Conservation (phyloP, 2,113 vertebrate genomes). For the Nycticebus coucang region DNA sequence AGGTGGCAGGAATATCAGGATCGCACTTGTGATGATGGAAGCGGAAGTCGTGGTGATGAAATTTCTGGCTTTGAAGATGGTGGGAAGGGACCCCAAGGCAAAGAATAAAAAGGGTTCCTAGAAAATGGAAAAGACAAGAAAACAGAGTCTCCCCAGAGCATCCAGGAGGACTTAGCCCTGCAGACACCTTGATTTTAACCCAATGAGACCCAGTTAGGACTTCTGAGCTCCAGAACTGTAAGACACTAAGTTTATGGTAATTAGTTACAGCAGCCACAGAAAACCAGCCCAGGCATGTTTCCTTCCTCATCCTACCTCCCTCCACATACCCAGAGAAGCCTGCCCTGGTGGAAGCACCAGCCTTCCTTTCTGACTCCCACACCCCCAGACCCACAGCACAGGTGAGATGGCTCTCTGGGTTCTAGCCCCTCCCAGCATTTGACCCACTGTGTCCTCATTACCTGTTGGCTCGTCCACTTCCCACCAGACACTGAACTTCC, state of each 20-base stretch:
- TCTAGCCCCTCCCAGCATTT: too few relatives aligned
- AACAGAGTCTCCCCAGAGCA: background rate
- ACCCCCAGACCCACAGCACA: too few relatives aligned
- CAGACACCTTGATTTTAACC: background rate
- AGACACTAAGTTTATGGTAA: background rate
- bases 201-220: background rate
- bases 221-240: background rate
- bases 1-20: background rate
- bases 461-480: background rate
- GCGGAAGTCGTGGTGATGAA: rapidly evolving
- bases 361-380: background rate
- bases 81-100: background rate
- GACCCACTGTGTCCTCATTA: background rate
- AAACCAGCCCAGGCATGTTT: background rate
- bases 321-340: background rate
- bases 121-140: background rate
- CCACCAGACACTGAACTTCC: background rate
- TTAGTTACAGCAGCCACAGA: background rate
- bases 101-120: background rate
- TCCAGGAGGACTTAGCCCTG: background rate
- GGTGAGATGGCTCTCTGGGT: background rate
- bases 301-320: background rate
- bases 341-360: background rate
- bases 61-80: background rate
- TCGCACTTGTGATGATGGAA: background rate